These are phyloP conservation scores for Patiria miniata DNA, from an alignment of 35 echinoderm and acorn worm genomes.

Conservation along the genomic window DNA sequence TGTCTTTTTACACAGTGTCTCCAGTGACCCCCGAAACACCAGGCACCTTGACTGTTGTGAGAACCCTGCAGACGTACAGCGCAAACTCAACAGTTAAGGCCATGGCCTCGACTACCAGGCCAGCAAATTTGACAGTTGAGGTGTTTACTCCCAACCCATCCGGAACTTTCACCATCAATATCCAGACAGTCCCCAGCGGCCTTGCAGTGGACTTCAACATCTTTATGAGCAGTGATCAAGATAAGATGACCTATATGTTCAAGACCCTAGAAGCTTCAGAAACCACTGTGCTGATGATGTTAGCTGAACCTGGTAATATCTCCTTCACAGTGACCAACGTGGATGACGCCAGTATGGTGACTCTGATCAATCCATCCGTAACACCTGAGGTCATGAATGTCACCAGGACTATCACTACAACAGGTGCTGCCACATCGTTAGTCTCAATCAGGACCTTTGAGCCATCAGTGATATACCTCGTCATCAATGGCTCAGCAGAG, in stretches of 20 bases:
- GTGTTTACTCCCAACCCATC: background rate
- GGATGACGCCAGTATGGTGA: background rate
- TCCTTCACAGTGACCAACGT: conserved; percentile 1
- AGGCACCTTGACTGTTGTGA: background rate
- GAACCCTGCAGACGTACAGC: background rate
- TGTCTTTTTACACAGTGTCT: background rate
- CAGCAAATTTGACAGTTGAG: background rate
- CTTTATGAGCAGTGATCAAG: background rate
- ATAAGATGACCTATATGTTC: background rate
- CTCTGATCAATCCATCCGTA: background rate
- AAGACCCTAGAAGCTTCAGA: background rate
- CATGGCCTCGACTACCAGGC: background rate
- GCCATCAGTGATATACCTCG: background rate
- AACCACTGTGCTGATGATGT: background rate
- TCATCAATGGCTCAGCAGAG: background rate
- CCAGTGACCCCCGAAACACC: background rate
- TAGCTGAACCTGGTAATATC: background rate
- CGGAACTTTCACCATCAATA: background rate
- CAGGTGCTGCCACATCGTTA: background rate
- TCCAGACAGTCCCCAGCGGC: background rate
- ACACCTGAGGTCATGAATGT: background rate
- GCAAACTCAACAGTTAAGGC: background rate
- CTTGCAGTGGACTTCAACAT: background rate
- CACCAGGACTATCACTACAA: background rate
- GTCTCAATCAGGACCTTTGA: background rate